Conservation (phyloP, 2,888 invertebrate genomes). For the Dysmachus trigonus region DNA sequence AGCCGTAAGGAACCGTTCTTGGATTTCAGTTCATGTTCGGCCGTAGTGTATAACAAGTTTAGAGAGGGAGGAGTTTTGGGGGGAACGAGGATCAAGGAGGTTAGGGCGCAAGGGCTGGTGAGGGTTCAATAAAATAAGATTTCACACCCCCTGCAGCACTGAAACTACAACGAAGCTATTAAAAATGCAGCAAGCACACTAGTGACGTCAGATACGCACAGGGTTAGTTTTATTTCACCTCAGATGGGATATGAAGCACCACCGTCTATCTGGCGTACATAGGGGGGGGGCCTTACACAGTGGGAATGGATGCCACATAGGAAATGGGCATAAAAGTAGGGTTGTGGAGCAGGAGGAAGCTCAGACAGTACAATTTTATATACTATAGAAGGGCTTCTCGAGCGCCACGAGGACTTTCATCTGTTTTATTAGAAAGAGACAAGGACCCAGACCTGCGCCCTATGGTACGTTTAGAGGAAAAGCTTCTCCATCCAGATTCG, state of each 20-base stretch:
- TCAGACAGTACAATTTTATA: constrained; percentile 36
- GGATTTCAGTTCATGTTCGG: constrained; percentile 32
- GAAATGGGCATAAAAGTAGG: constrained; percentile 46
- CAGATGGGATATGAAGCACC: constrained; percentile 9
- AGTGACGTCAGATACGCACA: constrained; percentile 44
- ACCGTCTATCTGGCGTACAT: constrained; percentile 11
- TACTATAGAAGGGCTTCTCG: neutral
- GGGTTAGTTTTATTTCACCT: constrained; percentile 28
- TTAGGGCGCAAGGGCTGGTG: neutral
- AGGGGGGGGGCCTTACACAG: neutral
- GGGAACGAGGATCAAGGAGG: neutral
- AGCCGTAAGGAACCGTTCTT: constrained; percentile 36
- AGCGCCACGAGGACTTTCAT: constrained; percentile 38
- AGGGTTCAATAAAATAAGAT: constrained; percentile 34
- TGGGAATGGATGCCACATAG: constrained; percentile 26
- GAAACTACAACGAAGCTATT: constrained; percentile 36
- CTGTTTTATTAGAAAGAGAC: constrained; percentile 36
- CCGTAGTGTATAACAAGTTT: constrained; percentile 9
- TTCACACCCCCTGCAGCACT: constrained; percentile 31
- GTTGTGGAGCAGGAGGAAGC: constrained; percentile 48
- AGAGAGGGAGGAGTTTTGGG: neutral
- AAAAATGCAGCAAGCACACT: constrained; percentile 41
- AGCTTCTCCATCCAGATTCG: neutral
- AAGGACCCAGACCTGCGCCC: neutral
- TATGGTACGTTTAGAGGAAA: neutral